These are phyloP conservation scores for Crocuta crocuta DNA, from an alignment of 2,113 vertebrate genomes.

Conservation along the genomic window DNA sequence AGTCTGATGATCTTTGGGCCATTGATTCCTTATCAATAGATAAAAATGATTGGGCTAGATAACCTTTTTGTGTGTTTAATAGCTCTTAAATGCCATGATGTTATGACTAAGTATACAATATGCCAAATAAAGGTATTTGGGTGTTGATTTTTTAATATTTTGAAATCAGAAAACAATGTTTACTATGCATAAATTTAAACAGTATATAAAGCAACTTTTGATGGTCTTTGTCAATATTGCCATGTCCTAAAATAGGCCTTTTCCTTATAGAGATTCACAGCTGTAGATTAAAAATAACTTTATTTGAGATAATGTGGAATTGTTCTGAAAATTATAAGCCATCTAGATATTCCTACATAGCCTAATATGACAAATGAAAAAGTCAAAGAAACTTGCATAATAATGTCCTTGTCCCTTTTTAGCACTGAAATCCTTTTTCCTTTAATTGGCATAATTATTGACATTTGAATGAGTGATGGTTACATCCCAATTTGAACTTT, in stretches of 20 bases:
- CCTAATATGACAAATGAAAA: background rate
- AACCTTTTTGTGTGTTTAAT: background rate
- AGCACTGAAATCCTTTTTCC: background rate
- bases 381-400: background rate
- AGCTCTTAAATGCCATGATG: background rate
- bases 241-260: background rate
- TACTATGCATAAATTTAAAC: background rate
- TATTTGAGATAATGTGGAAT: background rate
- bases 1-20: background rate
- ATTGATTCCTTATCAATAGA: background rate
- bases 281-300: background rate
- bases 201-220: background rate
- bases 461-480: slow-evolving; percentile 55
- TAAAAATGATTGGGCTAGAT: background rate
- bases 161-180: background rate
- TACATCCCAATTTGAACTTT: slow-evolving; percentile 50
- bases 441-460: slow-evolving; percentile 69
- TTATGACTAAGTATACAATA: background rate
- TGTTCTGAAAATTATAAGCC: background rate
- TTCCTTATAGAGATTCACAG: background rate
- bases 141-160: background rate
- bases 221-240: background rate
- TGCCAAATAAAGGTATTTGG: background rate
- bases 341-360: background rate
- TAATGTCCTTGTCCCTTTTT: background rate